Percentiles rank a stretch among this genome's conserved stretches.
phyloP scores from a whole-genome alignment of 2,888 invertebrate genomes.

The Caenorhabditis sp. region DNA sequence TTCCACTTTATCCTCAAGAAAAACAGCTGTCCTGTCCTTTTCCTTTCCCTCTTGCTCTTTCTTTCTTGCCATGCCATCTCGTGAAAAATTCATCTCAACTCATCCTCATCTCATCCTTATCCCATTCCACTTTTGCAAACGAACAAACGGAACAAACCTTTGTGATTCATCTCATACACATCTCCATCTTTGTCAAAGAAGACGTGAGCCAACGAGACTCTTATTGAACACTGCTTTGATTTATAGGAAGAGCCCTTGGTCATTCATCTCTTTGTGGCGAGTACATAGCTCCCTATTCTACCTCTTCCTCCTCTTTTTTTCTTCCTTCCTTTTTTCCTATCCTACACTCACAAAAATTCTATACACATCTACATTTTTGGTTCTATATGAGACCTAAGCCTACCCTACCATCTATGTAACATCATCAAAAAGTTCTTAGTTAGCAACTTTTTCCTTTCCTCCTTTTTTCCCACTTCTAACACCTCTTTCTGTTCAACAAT shows the following conservation, averaged over 20 bases:
- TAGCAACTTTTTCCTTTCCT: too few species aligned
- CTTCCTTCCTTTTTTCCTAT: not conserved
- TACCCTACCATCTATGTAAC: too few species aligned
- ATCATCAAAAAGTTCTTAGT: too few species aligned
- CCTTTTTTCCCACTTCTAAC: not conserved
- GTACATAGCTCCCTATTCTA: conserved; percentile 31
- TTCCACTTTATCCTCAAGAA: conserved; percentile 10
- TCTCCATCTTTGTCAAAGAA: not conserved
- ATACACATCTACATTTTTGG: conserved; percentile 50
- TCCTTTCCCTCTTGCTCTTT: conserved; percentile 3
- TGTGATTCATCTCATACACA: not conserved
- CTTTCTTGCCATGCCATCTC: too few species aligned
- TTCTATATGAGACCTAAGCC: too few species aligned
- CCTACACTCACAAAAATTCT: too few species aligned
- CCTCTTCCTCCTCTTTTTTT: conserved; percentile 9
- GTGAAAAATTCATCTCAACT: conserved; percentile 41
- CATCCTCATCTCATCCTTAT: conserved; percentile 20
- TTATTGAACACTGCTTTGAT: conserved; percentile 43
- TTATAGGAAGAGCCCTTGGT: conserved; percentile 20
- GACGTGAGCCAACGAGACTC: not conserved
- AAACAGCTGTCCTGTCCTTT: conserved; percentile 52
- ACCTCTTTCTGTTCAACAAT: not conserved
- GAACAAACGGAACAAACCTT: not conserved
- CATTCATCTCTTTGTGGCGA: conserved; percentile 40
- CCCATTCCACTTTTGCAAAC: too few species aligned